A percentile compares a stretch with the other conserved stretches of the same genome.
phyloP scores from a whole-genome alignment of 2,113 vertebrate species.

The Callipepla californica region DNA sequence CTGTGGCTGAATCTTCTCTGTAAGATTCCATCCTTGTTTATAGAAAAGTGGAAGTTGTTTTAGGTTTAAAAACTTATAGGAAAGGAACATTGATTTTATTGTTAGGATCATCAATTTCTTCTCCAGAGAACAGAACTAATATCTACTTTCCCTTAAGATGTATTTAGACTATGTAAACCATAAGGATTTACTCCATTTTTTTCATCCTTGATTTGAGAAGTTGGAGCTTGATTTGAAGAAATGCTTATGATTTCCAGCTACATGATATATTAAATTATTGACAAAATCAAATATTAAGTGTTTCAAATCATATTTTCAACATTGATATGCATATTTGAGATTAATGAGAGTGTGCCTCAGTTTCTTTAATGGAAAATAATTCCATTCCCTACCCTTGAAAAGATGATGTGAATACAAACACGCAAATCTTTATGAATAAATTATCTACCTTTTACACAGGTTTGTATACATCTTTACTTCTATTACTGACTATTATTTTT shows the following conservation, averaged over 20 bases:
- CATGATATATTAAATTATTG: not conserved
- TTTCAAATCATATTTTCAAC: not conserved
- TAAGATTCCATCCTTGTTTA: not conserved
- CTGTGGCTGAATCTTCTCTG: conserved; percentile 40
- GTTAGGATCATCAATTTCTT: not conserved
- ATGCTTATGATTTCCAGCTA: not conserved
- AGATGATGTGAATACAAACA: not conserved
- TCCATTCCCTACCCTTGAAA: not conserved
- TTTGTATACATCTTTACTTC: not conserved
- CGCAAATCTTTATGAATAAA: not conserved
- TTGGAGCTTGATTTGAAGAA: not conserved
- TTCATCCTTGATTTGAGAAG: not conserved
- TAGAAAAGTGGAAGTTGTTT: not conserved
- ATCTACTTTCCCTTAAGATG: not conserved
- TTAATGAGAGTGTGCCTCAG: not conserved
- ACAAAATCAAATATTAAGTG: not conserved
- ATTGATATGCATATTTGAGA: not conserved
- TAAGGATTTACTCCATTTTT: fast-evolving
- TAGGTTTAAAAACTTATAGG: not conserved
- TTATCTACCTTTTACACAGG: not conserved
- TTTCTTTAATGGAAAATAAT: not conserved
- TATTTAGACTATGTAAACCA: not conserved
- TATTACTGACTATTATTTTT: not conserved
- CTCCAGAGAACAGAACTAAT: not conserved
- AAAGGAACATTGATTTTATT: not conserved